A percentile compares a stretch with the other conserved stretches of the same genome.
phyloP scores from a whole-genome alignment of 2,797 vertebrate genomes.

The Parambassis ranga region DNA sequence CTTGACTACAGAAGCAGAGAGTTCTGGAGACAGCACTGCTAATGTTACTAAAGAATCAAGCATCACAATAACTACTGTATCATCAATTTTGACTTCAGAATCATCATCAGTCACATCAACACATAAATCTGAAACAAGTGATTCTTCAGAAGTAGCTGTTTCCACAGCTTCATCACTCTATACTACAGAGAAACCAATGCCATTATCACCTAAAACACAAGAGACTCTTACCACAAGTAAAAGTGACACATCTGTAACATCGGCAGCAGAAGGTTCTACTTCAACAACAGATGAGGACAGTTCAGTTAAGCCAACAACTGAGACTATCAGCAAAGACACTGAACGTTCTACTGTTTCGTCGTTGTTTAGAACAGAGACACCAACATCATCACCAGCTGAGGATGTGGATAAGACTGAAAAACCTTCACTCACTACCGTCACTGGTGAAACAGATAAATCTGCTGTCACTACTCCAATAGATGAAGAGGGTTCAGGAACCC shows the following conservation, averaged over 20 bases:
- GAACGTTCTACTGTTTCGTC: neutral
- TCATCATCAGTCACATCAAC: neutral
- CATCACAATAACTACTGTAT: neutral
- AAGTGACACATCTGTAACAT: too few relatives aligned
- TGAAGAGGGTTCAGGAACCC: slow-evolving; percentile 28
- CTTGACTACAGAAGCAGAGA: neutral
- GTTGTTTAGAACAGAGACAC: slow-evolving; percentile 12
- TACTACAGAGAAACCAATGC: neutral
- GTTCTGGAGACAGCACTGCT: neutral
- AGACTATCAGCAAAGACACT: neutral
- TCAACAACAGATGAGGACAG: neutral
- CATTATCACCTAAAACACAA: neutral
- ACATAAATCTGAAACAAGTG: neutral
- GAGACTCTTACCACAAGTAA: neutral
- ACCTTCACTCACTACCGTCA: neutral
- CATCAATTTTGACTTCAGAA: neutral
- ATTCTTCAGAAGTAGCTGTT: neutral
- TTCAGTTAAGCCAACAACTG: neutral
- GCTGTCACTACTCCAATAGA: neutral
- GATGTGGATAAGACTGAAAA: neutral
- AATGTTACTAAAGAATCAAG: neutral
- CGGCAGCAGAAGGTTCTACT: neutral
- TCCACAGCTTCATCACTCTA: neutral
- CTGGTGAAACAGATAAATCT: neutral
- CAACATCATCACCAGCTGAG: neutral